Base-by-base conservation (phyloP, 2,113 vertebrate genomes). In the Dendrocopos noguchii region DNA sequence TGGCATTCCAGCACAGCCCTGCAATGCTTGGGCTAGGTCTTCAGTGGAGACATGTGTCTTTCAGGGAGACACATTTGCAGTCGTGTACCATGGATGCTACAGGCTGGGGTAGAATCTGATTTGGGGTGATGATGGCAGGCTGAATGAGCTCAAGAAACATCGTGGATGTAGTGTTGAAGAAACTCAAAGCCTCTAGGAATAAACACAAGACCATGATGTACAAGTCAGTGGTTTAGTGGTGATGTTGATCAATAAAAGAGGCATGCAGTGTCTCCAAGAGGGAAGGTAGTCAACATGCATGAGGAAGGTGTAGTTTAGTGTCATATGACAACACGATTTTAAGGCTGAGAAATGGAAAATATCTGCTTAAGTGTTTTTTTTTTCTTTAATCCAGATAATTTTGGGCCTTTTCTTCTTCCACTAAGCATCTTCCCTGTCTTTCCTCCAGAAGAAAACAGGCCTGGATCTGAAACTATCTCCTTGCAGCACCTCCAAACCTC, bases 141-240 rank as follows among this genome's bases (percentile, higher is more conserved):
- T 63, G 17, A 67, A 56, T 28, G 53, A 82, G 14, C 44, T 73
- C 36, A 47, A 21, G 39, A 80, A 25, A 28, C 9, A 18, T 3
- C 0, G 1, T 10, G 18, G 24, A 33, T 42, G 1, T 12, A 7
- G 8, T 6, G 4, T 3, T 46, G 27, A 12, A 78, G 34, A 80
- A 78, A 2, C 4, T 11, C 77, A 13, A 7, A 89, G 28, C 55
- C 39, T 61, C 12, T 4, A 25, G 25, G 4, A 73, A 13, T 74
- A 64, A 84, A 78, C 31, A 29, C 6, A 72, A 42, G 36, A 55
- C 12, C 12, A 25, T 13, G 9, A 36, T 59, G 70, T 70, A 66
- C 6, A 31, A 4, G 15, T 61, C 9, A 91, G 65, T 50, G 50
- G 3, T 66, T 59, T 67, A n/a, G 8, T 11, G 28, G 6, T 33